Evolutionary conservation across 2,113 vertebrate species (phyloP).

Genomic region (Suncus etruscus): DNA sequence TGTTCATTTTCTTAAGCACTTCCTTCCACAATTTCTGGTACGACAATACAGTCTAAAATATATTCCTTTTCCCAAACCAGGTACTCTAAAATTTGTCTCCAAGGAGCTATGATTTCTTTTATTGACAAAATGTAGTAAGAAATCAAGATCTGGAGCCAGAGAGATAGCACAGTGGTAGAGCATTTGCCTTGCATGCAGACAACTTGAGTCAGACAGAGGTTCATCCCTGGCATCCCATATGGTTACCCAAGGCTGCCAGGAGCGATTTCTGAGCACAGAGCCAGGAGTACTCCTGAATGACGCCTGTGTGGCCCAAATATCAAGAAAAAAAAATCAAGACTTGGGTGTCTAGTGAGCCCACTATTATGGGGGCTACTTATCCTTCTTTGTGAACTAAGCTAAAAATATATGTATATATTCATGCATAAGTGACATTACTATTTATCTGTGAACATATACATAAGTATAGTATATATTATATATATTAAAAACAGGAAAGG

Average conservation of each 20-base stretch:
- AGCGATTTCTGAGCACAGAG: too few species aligned
- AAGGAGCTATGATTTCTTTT: slow-evolving; percentile 15
- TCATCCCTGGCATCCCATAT: too few species aligned
- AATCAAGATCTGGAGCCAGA: background rate
- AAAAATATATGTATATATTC: background rate
- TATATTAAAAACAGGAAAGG: background rate
- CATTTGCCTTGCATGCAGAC: too few species aligned
- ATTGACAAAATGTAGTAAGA: slow-evolving; percentile 47
- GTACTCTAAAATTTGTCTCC: background rate
- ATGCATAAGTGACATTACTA: background rate
- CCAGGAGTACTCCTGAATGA: too few species aligned
- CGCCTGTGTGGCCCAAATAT: too few species aligned
- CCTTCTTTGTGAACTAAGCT: background rate
- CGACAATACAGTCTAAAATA: background rate
- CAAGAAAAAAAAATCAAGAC: too few species aligned
- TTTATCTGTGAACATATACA: background rate
- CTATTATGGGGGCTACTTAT: background rate
- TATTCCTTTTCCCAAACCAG: background rate
- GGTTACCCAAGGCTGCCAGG: too few species aligned
- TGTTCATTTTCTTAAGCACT: background rate
- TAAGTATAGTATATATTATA: background rate
- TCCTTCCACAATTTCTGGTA: background rate
- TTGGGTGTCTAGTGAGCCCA: background rate
- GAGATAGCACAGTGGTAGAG: too few species aligned
- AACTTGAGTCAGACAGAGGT: too few species aligned